Evolutionary conservation across 1,140 invertebrate species (phyloP).

Genomic region (Andricus grossulariae): DNA sequence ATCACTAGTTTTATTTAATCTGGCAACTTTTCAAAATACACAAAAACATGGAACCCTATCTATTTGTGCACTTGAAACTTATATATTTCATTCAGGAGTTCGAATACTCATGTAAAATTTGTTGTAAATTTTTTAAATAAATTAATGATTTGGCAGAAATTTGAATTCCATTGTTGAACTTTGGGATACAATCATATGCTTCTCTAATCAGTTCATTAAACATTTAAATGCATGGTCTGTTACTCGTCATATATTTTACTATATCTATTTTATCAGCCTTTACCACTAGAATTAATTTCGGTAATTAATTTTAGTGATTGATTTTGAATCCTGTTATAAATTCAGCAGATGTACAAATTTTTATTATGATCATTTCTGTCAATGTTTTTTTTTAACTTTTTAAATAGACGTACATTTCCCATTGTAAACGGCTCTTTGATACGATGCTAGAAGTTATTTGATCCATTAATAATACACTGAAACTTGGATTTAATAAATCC

Average conservation of each 20-base stretch:
- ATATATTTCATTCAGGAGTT: too few species aligned
- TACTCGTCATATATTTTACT: neutral
- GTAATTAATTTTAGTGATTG: neutral
- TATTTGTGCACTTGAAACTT: too few species aligned
- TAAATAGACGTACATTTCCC: neutral
- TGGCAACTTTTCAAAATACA: too few species aligned
- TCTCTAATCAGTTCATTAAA: conserved; percentile 21
- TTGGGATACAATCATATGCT: neutral
- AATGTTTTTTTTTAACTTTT: neutral
- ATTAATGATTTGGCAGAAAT: neutral
- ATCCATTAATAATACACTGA: too few species aligned
- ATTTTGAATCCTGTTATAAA: neutral
- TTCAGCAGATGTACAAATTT: neutral
- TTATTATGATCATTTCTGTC: neutral
- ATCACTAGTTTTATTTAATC: too few species aligned
- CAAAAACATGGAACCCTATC: too few species aligned
- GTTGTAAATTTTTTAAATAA: too few species aligned
- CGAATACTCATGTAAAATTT: too few species aligned
- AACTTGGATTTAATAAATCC: too few species aligned
- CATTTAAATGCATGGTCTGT: neutral
- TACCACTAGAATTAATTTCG: conserved; percentile 22
- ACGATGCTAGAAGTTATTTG: too few species aligned
- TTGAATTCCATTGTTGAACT: conserved; percentile 8
- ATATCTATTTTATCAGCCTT: conserved; percentile 14
- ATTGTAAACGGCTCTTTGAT: too few species aligned